Evolutionary conservation across 2,888 invertebrate genomes (phyloP), one percentile per base, ranked within the genome.

Genomic region (Platerodrilus igneus): DNA sequence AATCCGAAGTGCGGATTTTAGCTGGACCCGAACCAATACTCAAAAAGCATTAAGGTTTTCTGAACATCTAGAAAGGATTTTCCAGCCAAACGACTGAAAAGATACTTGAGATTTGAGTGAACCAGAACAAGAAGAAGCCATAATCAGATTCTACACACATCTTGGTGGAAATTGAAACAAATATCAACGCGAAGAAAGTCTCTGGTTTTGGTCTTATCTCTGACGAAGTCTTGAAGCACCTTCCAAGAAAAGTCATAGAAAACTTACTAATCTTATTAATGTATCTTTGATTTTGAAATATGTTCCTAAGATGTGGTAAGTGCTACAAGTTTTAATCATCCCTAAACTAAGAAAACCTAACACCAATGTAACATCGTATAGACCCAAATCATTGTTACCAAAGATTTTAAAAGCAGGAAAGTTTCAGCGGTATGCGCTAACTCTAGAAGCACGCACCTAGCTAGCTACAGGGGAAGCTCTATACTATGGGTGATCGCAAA

Each of bases 291-390:
- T 25, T 10, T 18, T 25, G 10, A 34, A 34, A 19, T 22, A 34
- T 13, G 49, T 54, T 6, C 18, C 47, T n/a, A 36, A 48, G 39
- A 34, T 34, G 16, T 34, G 34, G 18, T 26, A 34, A 34, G 25
- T 34, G 8, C 25, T 26, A 25, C 25, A 34, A 34, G 26, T 34
- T 9, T 26, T 34, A 8, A 26, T 34, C 25, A 34, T 34, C 13
- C 34, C 19, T n/a, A 34, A 34, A 17, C 34, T 26, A 23, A 10
- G 27, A 8, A 18, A 26, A 26, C 26, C 19, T 27, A n/a, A 3
- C 26, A 35, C 34, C 17, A 40, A 48, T 16, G 27, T 36, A 17
- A 36, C 40, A 5, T 52, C 45, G 3, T 51, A 52, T 22, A 21
- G 41, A 26, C 51, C 50, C 1, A 56, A 54, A n/a, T n/a, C n/a